Base-by-base conservation (phyloP, 1,140 invertebrate species). In the Theocolax elegans region DNA sequence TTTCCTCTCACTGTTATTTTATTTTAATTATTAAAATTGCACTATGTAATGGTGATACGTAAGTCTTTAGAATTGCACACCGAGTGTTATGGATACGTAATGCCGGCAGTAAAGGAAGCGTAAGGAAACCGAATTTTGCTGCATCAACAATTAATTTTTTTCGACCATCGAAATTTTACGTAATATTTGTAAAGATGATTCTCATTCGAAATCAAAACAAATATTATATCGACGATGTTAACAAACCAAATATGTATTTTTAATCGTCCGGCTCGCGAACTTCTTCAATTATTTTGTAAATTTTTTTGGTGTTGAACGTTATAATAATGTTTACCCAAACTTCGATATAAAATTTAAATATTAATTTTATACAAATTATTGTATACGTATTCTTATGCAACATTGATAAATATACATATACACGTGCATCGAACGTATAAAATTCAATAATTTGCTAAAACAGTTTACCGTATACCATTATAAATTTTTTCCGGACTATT, bases 141-240 rank as follows among this genome's bases (percentile, higher is more conserved):
- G 56, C 38, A 58, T 56, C 64, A 27, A 53, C 64, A 67, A n/a
- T 10, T 27, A 35, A 67, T 29, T 35, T 40, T 56, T 56, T 67
- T 58, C 13, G 53, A 46, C 13, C n/a, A 54, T 40, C 1, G 3
- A 27, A 2, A 21, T 21, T 44, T 58, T 56, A 23, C 40, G 27
- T 40, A 65, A 65, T 65, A 17, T 21, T 64, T 65, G 13, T 17
- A 54, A 54, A 65, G 38, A 53, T 65, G 48, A 54, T 65, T 63
- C 31, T 53, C 15, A 15, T 23, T 29, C n/a, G 29, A 42, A 65
- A 42, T 35, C 9, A 40, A 40, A 65, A 29, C 23, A 53, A 42
- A 21, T 4, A 3, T 4, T n/a, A n/a, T n/a, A n/a, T n/a, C n/a
- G 29, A 40, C 27, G 2, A 42, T 65, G 23, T 42, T 65, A 23